Conservation (phyloP, 2,113 vertebrate genomes). For the Sceloporus undulatus region DNA sequence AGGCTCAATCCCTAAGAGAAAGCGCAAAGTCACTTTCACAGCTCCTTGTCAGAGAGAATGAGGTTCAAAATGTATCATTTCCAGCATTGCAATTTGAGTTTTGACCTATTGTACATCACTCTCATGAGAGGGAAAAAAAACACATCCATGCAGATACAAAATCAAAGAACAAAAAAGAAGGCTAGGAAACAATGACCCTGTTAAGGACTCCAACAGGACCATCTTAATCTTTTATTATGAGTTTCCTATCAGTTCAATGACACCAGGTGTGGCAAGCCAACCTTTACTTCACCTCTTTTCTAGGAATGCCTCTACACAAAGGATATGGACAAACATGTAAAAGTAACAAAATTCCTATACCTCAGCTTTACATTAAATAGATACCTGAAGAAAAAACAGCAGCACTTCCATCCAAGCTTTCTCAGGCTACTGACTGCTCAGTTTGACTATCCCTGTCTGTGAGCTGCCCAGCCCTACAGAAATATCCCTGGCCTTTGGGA, state of each 20-base stretch:
- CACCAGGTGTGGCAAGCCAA: not conserved
- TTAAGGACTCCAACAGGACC: not conserved
- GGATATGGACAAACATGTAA: not conserved
- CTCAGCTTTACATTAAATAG: not conserved
- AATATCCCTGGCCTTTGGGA: not conserved
- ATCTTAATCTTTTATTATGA: not conserved
- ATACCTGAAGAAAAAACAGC: not conserved
- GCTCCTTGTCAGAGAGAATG: not conserved
- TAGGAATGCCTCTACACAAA: not conserved
- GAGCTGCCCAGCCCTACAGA: too few species aligned
- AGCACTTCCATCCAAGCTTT: not conserved
- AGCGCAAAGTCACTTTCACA: not conserved
- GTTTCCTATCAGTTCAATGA: not conserved
- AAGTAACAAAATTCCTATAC: not conserved
- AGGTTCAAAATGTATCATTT: not conserved
- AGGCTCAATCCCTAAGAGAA: not conserved
- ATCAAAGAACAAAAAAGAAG: not conserved
- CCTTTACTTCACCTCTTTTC: not conserved
- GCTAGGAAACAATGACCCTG: not conserved
- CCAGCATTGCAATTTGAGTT: constrained; percentile 11
- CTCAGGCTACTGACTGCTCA: not conserved
- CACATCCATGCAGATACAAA: not conserved
- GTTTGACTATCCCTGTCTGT: too few species aligned
- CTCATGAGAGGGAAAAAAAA: not conserved
- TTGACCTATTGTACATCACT: not conserved